Evolutionary conservation across 2,888 invertebrate species (phyloP).

Genomic region (Myopa tessellatipennis): DNA sequence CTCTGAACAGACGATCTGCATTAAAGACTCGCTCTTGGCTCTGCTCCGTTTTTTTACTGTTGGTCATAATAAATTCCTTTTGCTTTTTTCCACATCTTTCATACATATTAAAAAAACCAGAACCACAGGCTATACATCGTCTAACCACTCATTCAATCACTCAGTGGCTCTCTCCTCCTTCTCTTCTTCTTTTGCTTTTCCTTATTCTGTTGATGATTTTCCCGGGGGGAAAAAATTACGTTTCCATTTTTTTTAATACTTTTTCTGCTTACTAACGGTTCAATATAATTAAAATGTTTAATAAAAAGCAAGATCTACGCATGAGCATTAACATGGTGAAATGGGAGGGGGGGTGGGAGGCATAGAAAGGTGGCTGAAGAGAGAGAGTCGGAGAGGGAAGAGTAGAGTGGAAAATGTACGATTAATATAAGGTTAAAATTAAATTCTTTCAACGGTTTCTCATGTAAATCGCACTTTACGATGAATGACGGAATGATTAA

Average conservation of each 20-base stretch:
- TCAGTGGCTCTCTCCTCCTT: neutral
- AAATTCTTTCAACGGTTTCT: neutral
- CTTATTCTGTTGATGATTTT: neutral
- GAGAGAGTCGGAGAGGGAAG: neutral
- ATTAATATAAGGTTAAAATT: neutral
- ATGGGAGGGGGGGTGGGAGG: neutral
- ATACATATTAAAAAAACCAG: neutral
- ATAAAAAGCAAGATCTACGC: constrained; percentile 12
- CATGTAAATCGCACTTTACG: constrained; percentile 18
- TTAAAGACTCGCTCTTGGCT: neutral
- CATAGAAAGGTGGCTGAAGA: neutral
- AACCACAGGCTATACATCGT: no score
- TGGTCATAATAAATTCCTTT: neutral
- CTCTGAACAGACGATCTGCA: neutral
- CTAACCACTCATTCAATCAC: no score
- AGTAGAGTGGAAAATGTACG: neutral
- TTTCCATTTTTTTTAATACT: neutral
- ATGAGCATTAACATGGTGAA: constrained; percentile 8
- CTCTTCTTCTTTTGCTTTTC: neutral
- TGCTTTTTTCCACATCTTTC: neutral
- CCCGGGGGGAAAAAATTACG: neutral
- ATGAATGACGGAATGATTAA: neutral
- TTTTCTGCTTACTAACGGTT: constrained; percentile 25
- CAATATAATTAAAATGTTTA: constrained; percentile 22
- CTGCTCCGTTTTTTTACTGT: neutral